phyloP scores from a whole-genome alignment of 2,888 invertebrate species.

The Fissipunctia ypsillon region DNA sequence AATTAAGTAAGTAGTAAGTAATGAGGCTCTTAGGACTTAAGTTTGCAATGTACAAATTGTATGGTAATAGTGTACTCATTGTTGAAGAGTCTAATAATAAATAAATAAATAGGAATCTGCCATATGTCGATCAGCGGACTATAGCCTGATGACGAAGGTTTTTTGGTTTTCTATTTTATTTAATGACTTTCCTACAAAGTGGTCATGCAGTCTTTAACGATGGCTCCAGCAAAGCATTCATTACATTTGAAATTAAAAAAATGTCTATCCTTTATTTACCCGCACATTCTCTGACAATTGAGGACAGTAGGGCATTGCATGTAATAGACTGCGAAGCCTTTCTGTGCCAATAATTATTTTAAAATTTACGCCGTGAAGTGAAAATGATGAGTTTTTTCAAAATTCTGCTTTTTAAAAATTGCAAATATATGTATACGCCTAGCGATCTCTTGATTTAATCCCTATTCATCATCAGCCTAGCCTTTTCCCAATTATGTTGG shows the following conservation, averaged over 20 bases:
- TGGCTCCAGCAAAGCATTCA: constrained; percentile 4
- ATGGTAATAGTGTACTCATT: too few species aligned
- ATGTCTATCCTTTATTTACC: constrained; percentile 27
- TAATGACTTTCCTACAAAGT: constrained; percentile 12
- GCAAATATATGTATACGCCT: not conserved
- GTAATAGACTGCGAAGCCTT: constrained; percentile 34
- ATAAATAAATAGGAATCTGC: too few species aligned
- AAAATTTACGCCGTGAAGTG: not conserved
- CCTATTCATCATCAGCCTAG: too few species aligned
- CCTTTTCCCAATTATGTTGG: too few species aligned
- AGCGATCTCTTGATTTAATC: too few species aligned
- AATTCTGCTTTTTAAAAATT: not conserved
- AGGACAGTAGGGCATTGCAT: constrained; percentile 40
- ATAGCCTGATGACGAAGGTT: too few species aligned
- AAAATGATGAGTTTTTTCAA: not conserved
- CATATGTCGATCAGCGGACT: too few species aligned
- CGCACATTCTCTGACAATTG: constrained; percentile 39
- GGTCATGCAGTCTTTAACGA: not conserved
- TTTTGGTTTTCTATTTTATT: too few species aligned
- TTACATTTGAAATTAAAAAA: constrained; percentile 34
- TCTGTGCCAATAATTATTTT: constrained; percentile 41
- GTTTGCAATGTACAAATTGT: too few species aligned
- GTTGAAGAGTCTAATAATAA: too few species aligned
- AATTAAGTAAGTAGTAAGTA: too few species aligned
- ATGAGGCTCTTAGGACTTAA: too few species aligned